Evolutionary conservation across 2,797 vertebrate genomes (phyloP), one percentile per base, ranked within the genome.

Genomic region (Lycodopsis pacificus): DNA sequence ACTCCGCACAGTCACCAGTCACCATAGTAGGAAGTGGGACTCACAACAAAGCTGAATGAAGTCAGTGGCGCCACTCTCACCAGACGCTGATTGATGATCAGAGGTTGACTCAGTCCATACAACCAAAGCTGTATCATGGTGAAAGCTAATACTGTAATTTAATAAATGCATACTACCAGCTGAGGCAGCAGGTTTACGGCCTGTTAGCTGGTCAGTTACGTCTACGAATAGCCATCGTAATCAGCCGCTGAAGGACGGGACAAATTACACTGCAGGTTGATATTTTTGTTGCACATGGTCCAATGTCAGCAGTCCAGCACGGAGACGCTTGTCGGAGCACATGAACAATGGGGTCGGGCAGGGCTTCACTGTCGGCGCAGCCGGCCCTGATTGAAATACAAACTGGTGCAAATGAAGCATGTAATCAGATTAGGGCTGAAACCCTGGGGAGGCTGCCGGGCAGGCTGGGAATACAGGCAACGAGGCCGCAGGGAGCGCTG

Each of bases 371-470:
- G 86, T 86, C 86, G 77, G 86, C 44, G 17, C 90, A 82, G 88
- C 77, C 66, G 69, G 91, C 88, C 88, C 84, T 89, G 89, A 94
- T 90, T 89, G 91, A 93, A 92, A 92, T 92, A 93, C 92, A 94
- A 93, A 94, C 92, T 86, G 89, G 84, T 91, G 91, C 91, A 94
- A 96, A 94, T 93, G 91, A 95, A 93, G 93, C 95, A 86, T 94
- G 92, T 93, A 95, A 95, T 95, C 93, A 91, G 92, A 95, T 95
- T 95, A 94, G 81, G 79, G 76, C 71, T 54, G 85, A 74, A 74
- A 84, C 88, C 82, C 82, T 7, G 2, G 84, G 88, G 91, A 88
- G 89, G 82, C 81, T 79, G 82, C 79, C 22, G 78, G 73, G 83
- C 81, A 71, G 80, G 80, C 81, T 85, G 87, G 82, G 88, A 90